A percentile compares a stretch with the other conserved stretches of the same genome.
Conservation (phyloP, 2,113 vertebrate species). For the Suncus etruscus region DNA sequence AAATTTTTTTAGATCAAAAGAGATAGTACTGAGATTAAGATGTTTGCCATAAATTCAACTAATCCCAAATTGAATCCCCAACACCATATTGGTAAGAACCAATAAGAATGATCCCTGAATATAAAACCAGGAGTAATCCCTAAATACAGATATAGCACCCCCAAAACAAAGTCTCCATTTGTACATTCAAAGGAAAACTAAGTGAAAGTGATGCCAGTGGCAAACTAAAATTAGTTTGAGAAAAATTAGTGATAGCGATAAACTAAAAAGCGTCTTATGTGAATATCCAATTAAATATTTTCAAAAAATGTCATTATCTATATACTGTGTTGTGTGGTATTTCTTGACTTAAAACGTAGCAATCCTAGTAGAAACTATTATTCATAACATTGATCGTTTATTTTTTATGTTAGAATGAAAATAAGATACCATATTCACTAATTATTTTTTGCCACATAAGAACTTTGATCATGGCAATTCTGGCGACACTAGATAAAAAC, state of each 20-base stretch:
- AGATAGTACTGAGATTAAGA: no score
- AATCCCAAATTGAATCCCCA: no score
- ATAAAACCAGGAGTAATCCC: neutral
- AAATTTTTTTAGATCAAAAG: no score
- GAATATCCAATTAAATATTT: neutral
- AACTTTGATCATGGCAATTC: neutral
- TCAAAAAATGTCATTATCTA: neutral
- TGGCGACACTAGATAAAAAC: neutral
- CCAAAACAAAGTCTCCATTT: neutral
- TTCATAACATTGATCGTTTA: no score
- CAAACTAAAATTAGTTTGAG: neutral
- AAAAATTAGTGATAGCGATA: neutral
- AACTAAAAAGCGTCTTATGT: no score
- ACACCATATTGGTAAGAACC: no score
- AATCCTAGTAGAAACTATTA: neutral
- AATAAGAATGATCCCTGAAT: neutral
- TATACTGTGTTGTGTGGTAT: no score
- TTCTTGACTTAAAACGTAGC: no score
- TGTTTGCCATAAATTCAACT: neutral
- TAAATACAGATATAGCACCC: no score
- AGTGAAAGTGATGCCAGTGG: slow-evolving; percentile 4
- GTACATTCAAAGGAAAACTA: slow-evolving; percentile 2
- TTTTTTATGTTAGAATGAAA: neutral
- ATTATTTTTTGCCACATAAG: neutral
- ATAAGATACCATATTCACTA: neutral